A percentile compares a stretch with the other conserved stretches of the same genome.
These are phyloP conservation scores for Diplolepis rosae DNA, from an alignment of 2,888 invertebrate genomes.

Conservation along the genomic window DNA sequence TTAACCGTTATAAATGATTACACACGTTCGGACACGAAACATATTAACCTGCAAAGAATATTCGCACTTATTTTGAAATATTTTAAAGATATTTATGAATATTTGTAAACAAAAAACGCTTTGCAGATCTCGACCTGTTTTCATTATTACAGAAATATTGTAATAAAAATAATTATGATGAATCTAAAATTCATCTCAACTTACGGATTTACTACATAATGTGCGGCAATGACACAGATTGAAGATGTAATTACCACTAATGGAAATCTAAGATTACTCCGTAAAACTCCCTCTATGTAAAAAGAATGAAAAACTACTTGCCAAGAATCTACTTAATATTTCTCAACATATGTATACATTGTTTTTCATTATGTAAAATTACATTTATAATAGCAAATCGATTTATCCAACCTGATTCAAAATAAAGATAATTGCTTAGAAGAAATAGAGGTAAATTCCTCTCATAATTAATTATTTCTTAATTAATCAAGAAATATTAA, in stretches of 20 bases:
- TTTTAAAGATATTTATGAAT: not conserved
- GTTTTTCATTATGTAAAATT: not conserved
- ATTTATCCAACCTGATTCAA: not conserved
- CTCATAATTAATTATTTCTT: not conserved
- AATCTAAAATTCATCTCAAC: not conserved
- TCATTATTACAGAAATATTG: not conserved
- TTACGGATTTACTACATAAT: not conserved
- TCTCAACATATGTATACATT: not conserved
- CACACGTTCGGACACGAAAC: conserved; percentile 18
- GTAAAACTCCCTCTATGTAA: not conserved
- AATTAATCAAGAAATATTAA: not conserved
- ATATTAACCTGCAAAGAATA: not conserved
- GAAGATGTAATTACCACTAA: not conserved
- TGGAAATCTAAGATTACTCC: not conserved
- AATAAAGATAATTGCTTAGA: not conserved
- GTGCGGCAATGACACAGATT: not conserved
- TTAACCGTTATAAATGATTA: conserved; percentile 25
- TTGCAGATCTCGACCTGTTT: not conserved
- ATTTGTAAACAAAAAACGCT: not conserved
- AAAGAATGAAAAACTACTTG: not conserved
- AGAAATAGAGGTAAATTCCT: not conserved
- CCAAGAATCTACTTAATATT: not conserved
- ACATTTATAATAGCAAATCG: not conserved
- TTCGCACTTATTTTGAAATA: not conserved
- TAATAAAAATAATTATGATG: not conserved